Percentiles rank a stretch among this genome's conserved stretches.
Conservation (phyloP, 2,888 invertebrate species). For the Parasteatoda lunata region DNA sequence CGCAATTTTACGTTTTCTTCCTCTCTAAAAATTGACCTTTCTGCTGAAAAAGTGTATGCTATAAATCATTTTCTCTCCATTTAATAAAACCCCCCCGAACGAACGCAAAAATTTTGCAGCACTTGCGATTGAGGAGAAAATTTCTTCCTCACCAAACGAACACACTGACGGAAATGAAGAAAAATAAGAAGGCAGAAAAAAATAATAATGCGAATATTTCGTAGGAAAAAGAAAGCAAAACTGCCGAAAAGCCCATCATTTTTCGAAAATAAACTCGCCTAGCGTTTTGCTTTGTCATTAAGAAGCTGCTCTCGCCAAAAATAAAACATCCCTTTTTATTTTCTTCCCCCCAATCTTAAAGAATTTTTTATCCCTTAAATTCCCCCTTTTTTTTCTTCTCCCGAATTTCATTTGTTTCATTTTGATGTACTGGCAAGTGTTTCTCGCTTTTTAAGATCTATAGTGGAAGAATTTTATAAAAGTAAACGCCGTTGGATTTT, state of each 20-base stretch:
- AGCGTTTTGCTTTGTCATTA: conserved; percentile 55
- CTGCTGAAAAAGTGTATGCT: conserved; percentile 19
- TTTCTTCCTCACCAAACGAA: conserved; percentile 6
- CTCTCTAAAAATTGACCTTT: conserved; percentile 62
- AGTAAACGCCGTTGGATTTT: too few species aligned
- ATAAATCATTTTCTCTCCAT: conserved; percentile 67
- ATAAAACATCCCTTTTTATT: not conserved
- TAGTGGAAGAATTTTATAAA: too few species aligned
- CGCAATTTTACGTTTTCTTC: not conserved
- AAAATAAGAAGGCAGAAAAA: conserved; percentile 23
- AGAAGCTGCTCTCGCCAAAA: conserved; percentile 24
- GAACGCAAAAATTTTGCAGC: conserved; percentile 29
- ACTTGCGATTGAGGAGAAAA: conserved; percentile 28
- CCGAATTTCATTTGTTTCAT: not conserved
- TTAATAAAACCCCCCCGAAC: conserved; percentile 56
- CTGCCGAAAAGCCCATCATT: conserved; percentile 65
- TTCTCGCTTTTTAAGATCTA: too few species aligned
- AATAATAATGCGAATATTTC: not conserved
- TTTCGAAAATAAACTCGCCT: conserved; percentile 52
- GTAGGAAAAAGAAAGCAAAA: conserved; percentile 29
- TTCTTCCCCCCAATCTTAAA: conserved; percentile 6
- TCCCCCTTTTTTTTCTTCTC: conserved; percentile 9
- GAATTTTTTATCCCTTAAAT: conserved; percentile 18
- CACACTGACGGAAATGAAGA: conserved; percentile 20
- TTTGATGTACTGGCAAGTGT: too few species aligned